These are phyloP conservation scores for Plagodis dolabraria DNA, from an alignment of 2,888 invertebrate genomes.

Conservation along the genomic window DNA sequence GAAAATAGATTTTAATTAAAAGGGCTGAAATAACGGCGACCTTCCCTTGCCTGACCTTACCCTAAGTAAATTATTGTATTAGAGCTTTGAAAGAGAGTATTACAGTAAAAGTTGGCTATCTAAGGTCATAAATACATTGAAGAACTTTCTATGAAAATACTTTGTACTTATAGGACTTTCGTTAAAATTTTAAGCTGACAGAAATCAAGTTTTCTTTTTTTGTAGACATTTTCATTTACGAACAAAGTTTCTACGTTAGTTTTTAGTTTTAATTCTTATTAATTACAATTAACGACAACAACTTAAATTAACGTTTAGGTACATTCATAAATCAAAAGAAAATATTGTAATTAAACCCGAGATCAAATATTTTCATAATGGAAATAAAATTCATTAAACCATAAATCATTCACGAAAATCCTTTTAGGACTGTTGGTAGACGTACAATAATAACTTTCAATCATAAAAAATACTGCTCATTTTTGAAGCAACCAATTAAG, in stretches of 20 bases:
- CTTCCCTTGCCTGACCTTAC: conserved; percentile 24
- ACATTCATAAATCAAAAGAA: too few relatives aligned
- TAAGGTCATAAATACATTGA: conserved; percentile 23
- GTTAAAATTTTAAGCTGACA: background rate
- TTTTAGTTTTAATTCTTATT: too few relatives aligned
- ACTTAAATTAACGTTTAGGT: too few relatives aligned
- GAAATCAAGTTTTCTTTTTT: too few relatives aligned
- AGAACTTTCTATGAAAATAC: conserved; percentile 6
- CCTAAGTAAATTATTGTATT: conserved; percentile 31
- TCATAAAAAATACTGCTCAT: conserved; percentile 13
- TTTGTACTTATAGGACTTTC: background rate
- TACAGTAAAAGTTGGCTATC: conserved; percentile 24
- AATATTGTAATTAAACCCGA: background rate
- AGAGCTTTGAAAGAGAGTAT: conserved; percentile 23
- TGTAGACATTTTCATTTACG: too few relatives aligned
- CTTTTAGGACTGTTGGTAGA: conserved; percentile 6
- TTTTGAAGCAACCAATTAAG: conserved; percentile 19
- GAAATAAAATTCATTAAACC: conserved; percentile 3
- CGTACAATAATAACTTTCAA: conserved; percentile 20
- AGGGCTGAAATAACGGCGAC: conserved; percentile 22
- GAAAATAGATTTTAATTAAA: conserved; percentile 48
- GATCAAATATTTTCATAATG: background rate
- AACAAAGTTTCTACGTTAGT: too few relatives aligned
- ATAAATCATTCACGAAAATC: conserved; percentile 23
- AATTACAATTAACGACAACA: too few relatives aligned